Evolutionary conservation across 1,140 invertebrate genomes (phyloP), one percentile per base, ranked within the genome.

Genomic region (Gryon sp.): DNA sequence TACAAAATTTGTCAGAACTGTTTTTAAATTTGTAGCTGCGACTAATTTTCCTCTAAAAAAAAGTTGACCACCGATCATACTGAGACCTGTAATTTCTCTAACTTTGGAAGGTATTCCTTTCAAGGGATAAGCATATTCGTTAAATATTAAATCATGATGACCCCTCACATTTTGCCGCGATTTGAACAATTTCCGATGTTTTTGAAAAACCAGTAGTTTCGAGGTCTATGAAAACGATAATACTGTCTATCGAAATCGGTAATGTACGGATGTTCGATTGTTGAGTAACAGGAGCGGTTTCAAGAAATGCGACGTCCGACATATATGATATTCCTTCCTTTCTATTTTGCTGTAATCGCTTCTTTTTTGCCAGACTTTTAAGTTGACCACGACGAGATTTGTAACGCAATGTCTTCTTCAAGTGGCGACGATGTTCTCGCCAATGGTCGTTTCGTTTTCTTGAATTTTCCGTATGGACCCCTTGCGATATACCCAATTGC

Each of bases 121-220:
- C 8, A 65, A 8, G 7, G 60, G 45, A 15, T 41, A 65, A 32
- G 60, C 60, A 32, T 65, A 15, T 11, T 3, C 7, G 34, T 16
- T 52, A 12, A 55, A 68, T 4, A 12, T 38, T 6, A 6, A 1
- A 28, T 18, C 20, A 22, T 46, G 24, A 12, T n/a, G 4, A 0
- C 9, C 50, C 24, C 1, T 20, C 28, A 24, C 50, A 68, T 38
- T 68, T 68, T 34, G 48, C 63, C 8, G 63, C 36, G 15, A 68
- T 68, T 15, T 68, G 63, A 9, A 68, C 16, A 57, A 57, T 57
- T 43, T 68, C 63, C 19, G 41, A 36, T 12, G 4, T 14, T 30
- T 55, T 48, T 9, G 18, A 60, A 0, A 69, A 50, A 0, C 65
- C 52, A 2, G 52, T 69, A 1, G 53, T 70, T 26, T 70, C 53